A percentile compares a stretch with the other conserved stretches of the same genome.
phyloP scores from a whole-genome alignment of 2,797 vertebrate genomes.

The Chelonia mydas region DNA sequence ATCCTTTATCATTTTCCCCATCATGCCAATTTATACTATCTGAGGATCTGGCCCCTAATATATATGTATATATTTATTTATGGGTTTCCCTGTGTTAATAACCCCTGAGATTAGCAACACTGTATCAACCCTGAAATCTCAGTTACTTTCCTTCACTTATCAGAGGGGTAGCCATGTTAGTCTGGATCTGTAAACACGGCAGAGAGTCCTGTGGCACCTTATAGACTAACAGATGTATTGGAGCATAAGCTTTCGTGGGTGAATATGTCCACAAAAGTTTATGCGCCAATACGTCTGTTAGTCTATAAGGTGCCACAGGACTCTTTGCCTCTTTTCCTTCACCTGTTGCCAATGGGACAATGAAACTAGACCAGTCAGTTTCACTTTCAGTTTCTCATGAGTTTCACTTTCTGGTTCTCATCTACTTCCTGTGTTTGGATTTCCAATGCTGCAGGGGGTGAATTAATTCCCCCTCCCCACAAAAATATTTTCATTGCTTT shows the following conservation, averaged over 20 bases:
- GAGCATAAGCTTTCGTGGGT: too few species aligned
- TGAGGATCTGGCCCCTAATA: fast-evolving
- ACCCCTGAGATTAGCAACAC: not conserved
- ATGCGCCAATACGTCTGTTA: too few species aligned
- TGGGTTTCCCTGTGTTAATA: fast-evolving
- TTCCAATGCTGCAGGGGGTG: fast-evolving
- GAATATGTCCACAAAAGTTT: too few species aligned
- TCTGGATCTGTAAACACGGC: too few species aligned
- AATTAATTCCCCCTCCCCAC: not conserved
- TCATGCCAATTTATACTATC: fast-evolving
- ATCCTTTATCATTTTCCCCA: not conserved
- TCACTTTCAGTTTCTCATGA: not conserved
- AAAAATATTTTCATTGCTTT: not conserved
- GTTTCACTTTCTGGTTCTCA: not conserved
- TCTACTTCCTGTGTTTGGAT: not conserved
- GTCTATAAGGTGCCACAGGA: too few species aligned
- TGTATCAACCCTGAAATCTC: not conserved
- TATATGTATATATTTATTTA: not conserved
- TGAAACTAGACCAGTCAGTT: not conserved
- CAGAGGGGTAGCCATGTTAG: too few species aligned
- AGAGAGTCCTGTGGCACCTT: too few species aligned
- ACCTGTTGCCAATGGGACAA: fast-evolving
- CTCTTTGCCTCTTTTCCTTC: not conserved
- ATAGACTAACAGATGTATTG: too few species aligned
- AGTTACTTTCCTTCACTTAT: too few species aligned